Evolutionary conservation across 2,113 vertebrate species (phyloP).

Genomic region (Megaleporinus macrocephalus): DNA sequence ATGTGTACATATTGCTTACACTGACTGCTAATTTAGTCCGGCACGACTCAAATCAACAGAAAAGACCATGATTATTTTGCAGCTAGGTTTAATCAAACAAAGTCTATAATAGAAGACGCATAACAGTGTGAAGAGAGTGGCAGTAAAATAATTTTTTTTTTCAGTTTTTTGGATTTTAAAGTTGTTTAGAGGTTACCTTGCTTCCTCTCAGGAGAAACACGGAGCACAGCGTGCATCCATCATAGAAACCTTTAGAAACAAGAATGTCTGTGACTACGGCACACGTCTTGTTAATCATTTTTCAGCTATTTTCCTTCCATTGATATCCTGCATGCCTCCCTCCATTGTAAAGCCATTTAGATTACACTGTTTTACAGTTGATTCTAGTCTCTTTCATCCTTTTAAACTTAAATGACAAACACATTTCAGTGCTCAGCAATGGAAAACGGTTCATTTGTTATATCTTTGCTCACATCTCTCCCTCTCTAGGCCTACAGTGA

Average conservation of each 20-base stretch:
- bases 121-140: no score
- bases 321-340: constrained; percentile 54
- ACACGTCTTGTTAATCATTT: constrained; percentile 58
- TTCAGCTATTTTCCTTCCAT: constrained; percentile 42
- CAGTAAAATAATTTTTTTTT: no score
- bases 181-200: no score
- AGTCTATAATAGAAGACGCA: no score
- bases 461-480: constrained; percentile 56
- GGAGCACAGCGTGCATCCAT: no score
- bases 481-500: constrained; percentile 41
- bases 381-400: constrained; percentile 63
- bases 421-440: constrained; percentile 61
- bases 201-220: no score
- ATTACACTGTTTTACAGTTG: constrained; percentile 61
- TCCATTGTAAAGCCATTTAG: constrained; percentile 59
- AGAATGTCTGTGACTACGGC: constrained; percentile 54
- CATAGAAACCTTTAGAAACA: constrained; percentile 41
- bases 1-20: no score
- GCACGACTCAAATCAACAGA: no score
- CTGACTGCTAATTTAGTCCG: no score
- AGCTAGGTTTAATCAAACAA: no score
- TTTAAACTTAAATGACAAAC: constrained; percentile 67
- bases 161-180: no score
- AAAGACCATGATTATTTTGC: no score
- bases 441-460: constrained; percentile 65